Conservation (phyloP, 2,797 vertebrate species). For the Nyctalus aviator region DNA sequence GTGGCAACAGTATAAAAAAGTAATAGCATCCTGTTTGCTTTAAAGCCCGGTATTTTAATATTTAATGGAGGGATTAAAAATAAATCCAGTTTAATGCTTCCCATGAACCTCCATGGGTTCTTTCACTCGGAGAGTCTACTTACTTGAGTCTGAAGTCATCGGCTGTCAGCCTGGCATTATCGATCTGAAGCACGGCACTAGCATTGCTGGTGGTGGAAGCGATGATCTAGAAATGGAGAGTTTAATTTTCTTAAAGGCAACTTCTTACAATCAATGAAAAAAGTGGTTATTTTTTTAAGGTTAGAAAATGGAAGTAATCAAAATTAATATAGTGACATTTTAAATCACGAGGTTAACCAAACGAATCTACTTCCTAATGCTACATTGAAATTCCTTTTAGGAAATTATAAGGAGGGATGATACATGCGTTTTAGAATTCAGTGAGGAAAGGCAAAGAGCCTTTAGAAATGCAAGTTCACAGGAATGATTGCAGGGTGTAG, state of each 20-base stretch:
- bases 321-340: not conserved
- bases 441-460: not conserved
- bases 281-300: not conserved
- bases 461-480: not conserved
- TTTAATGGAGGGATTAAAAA: not conserved
- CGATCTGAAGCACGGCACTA: constrained; percentile 78
- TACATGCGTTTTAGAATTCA: not conserved
- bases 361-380: not conserved
- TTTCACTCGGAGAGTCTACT: constrained; percentile 33
- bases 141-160: constrained; percentile 83
- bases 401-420: not conserved
- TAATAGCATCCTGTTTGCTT: not conserved
- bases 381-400: not conserved
- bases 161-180: constrained; percentile 80
- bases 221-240: constrained; percentile 69
- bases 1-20: constrained; percentile 1
- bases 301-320: not conserved
- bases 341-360: not conserved
- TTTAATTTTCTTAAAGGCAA: not conserved
- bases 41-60: not conserved
- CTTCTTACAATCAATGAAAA: not conserved
- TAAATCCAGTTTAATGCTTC: not conserved
- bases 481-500: not conserved
- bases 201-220: constrained; percentile 80
- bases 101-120: too few species aligned